Evolutionary conservation across 1,140 invertebrate genomes (phyloP).

Genomic region (Drosophila equinoxialis): DNA sequence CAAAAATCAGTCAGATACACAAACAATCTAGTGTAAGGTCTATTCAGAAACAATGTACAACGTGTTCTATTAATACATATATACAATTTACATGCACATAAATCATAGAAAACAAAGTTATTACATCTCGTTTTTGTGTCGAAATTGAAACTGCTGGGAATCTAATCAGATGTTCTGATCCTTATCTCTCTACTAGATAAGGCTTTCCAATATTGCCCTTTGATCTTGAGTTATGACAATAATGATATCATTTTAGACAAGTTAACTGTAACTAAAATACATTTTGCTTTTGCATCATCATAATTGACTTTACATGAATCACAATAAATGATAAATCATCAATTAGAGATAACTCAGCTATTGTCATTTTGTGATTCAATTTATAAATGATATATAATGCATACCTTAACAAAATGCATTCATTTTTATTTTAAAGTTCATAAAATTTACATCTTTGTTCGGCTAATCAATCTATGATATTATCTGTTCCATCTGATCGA

Average conservation of each 20-base stretch:
- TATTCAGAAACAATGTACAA: slow-evolving; percentile 20
- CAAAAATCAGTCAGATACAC: slow-evolving; percentile 50
- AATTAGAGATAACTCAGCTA: neutral
- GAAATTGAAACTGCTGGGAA: neutral
- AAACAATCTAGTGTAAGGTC: slow-evolving; percentile 23
- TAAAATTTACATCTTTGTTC: neutral
- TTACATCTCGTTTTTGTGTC: slow-evolving; percentile 2
- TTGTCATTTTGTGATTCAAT: neutral
- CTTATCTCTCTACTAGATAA: neutral
- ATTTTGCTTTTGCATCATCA: too few species aligned
- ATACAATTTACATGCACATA: neutral
- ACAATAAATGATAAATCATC: too few species aligned
- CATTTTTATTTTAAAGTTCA: neutral
- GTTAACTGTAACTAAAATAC: too few species aligned
- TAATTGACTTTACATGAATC: too few species aligned
- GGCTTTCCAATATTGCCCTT: neutral
- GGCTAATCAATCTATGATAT: too few species aligned
- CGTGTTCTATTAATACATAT: neutral
- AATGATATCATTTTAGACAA: neutral
- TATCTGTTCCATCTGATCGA: too few species aligned
- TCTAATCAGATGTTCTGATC: slow-evolving; percentile 5
- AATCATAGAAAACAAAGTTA: neutral
- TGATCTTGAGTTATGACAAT: neutral
- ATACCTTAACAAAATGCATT: neutral
- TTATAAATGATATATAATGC: neutral